Conservation (phyloP, 2,888 invertebrate genomes). For the Andrena fulva region DNA sequence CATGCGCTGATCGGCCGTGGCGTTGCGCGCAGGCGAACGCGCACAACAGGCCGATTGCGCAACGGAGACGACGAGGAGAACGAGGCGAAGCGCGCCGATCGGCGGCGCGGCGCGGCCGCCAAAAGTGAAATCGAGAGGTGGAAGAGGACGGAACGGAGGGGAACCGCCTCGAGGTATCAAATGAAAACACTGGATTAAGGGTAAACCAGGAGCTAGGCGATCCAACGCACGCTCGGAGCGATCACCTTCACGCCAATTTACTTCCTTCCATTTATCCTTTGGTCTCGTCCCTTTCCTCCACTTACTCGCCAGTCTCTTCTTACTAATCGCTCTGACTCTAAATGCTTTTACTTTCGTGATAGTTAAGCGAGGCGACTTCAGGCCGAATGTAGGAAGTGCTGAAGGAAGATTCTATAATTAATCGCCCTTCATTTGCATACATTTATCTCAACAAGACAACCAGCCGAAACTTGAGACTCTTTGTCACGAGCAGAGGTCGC, state of each 20-base stretch:
- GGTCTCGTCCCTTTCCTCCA: neutral
- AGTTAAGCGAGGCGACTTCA: no score
- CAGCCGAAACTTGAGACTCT: no score
- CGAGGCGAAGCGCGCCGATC: conserved; percentile 43
- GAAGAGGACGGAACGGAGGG: conserved; percentile 68
- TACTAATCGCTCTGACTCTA: no score
- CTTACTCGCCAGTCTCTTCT: no score
- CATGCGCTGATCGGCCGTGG: conserved; percentile 6
- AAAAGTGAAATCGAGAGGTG: conserved; percentile 79
- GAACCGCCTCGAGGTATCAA: conserved; percentile 52
- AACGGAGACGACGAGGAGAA: conserved; percentile 50
- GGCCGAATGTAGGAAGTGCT: no score
- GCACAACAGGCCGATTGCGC: conserved; percentile 59
- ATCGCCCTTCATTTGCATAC: neutral
- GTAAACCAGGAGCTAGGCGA: conserved; percentile 25
- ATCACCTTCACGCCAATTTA: neutral
- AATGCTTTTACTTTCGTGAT: no score
- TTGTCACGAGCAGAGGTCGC: neutral
- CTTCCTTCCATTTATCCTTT: neutral
- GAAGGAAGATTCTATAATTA: no score
- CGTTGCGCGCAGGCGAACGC: conserved; percentile 33
- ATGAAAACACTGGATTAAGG: conserved; percentile 65
- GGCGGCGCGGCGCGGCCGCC: conserved; percentile 75
- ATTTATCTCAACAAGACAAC: no score
- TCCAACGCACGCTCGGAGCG: neutral